phyloP scores from a whole-genome alignment of 2,888 invertebrate genomes.

The Hyposoter dolosus region DNA sequence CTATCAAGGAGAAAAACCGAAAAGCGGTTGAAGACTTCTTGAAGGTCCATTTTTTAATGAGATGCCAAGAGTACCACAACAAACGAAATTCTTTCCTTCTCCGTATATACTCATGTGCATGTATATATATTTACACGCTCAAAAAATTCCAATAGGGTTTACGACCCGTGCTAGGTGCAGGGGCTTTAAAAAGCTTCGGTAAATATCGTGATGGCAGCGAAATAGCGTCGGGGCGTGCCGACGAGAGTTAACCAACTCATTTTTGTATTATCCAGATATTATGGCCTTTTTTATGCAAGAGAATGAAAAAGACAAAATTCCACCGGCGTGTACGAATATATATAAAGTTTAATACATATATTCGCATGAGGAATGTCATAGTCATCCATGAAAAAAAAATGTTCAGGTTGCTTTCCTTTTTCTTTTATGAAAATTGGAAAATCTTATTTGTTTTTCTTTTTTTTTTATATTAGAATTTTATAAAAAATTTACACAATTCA shows the following conservation, averaged over 20 bases:
- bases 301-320: not conserved
- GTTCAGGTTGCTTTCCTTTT: not conserved
- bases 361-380: conserved; percentile 1
- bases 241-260: conserved; percentile 83
- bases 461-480: not conserved
- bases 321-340: not conserved
- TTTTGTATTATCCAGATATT: conserved; percentile 73
- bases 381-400: not conserved
- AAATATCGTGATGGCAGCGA: conserved; percentile 81
- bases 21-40: conserved; percentile 57
- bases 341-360: conserved; percentile 12
- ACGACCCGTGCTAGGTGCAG: conserved; percentile 49
- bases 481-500: not conserved
- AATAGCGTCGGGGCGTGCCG: conserved; percentile 82
- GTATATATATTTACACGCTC: not conserved
- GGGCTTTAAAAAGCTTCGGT: conserved; percentile 74
- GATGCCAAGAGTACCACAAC: conserved; percentile 53
- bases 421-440: not conserved
- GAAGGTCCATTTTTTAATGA: conserved; percentile 55
- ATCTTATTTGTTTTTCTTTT: not conserved
- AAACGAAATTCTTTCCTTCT: conserved; percentile 30
- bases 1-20: conserved; percentile 51
- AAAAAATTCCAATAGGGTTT: conserved; percentile 51
- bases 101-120: not conserved
- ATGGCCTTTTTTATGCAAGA: conserved; percentile 25